Percentiles rank a stretch among this genome's conserved stretches.
Evolutionary conservation across 2,113 vertebrate species (phyloP).

Genomic region (Motacilla alba): DNA sequence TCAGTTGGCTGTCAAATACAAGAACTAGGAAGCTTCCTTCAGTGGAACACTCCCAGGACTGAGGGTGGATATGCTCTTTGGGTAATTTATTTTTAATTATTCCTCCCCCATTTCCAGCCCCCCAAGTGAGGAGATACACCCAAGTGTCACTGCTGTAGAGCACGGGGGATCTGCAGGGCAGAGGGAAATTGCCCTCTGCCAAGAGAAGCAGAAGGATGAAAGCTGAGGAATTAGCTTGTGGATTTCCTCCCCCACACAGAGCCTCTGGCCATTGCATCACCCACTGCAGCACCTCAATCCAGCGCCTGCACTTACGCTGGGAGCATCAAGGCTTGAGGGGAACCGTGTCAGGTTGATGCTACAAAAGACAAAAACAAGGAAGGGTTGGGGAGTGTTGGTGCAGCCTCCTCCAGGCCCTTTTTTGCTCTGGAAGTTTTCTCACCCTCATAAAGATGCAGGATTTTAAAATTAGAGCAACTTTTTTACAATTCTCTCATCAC

Average conservation of each 20-base stretch:
- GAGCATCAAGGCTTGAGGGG: background rate
- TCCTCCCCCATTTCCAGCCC: background rate
- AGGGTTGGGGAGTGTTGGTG: background rate
- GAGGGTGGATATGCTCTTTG: background rate
- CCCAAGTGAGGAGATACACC: background rate
- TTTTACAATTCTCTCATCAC: background rate
- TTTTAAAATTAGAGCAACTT: background rate
- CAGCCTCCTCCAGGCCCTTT: background rate
- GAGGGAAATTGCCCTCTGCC: background rate
- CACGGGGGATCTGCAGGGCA: background rate
- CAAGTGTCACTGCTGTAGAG: background rate
- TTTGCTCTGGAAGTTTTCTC: background rate
- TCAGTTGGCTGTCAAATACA: background rate
- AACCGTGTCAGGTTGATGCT: conserved; percentile 41
- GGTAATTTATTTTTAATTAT: background rate
- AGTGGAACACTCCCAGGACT: background rate
- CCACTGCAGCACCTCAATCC: accelerated
- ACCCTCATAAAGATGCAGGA: background rate
- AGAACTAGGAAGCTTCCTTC: background rate
- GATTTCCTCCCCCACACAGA: background rate
- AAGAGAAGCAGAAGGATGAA: background rate
- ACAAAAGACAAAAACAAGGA: background rate
- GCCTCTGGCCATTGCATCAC: background rate
- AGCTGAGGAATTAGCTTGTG: background rate
- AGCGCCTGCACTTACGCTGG: conserved; percentile 46